Base-by-base conservation (phyloP, 2,113 vertebrate genomes). In the Ailurus styani region DNA sequence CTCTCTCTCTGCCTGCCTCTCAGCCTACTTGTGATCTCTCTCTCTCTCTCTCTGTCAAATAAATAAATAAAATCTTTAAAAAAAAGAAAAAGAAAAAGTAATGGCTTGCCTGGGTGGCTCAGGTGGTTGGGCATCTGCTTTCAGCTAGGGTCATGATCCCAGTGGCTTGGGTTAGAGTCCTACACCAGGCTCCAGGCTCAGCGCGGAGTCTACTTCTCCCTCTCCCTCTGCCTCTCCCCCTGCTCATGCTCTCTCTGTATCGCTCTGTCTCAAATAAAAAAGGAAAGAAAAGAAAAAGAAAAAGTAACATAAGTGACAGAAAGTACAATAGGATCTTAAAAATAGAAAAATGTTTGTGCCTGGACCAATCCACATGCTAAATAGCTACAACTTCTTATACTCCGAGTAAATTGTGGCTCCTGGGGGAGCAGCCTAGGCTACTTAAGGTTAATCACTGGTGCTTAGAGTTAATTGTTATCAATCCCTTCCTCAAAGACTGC, bases 391-490 rank as follows among this genome's bases (percentile, higher is more conserved):
- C 5, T 83, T 93, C n/a, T 93, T 90, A 68, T 84, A 18, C 54
- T 54, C 72, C 20, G 17, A 81, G 79, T 75, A 81, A 94, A 90
- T 45, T 93, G 75, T 94, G 42, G 55, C 52, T 84, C 91, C 88
- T 81, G 4, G 3, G 84, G 60, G 91, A 92, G 18, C 64, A 78
- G 14, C 79, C 88, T 94, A 94, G 90, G 91, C 81, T 96, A 87
- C 68, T 96, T 87, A 90, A 95, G 93, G 95, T 95, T 94, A 96
- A 97, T 95, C 95, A 90, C 85, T 81, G 68, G 81, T 68, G 31
- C 84, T 98, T 93, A 64, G 29, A 87, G 85, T 97, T 97, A 83
- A 94, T 95, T 96, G 93, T 95, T 90, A 94, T 94, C 95, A 97
- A 93, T 95, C 42, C 70, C 62, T 55, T 84, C 79, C 54, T 82